These are phyloP conservation scores for Zoanthus sansibaricus DNA, from an alignment of 92 coral and sea anemone species.

Conservation along the genomic window DNA sequence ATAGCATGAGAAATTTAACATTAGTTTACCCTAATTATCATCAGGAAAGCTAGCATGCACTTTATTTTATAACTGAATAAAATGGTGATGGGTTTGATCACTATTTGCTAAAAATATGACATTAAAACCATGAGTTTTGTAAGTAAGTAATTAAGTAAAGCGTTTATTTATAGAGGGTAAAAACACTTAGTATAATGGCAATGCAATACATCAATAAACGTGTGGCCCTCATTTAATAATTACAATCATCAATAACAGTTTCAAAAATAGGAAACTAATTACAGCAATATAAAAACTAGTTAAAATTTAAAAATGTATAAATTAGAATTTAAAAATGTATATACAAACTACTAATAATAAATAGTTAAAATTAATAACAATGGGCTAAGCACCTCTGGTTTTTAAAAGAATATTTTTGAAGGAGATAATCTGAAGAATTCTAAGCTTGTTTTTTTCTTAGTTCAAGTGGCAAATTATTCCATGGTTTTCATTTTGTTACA, in stretches of 20 bases:
- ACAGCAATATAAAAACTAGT: not conserved
- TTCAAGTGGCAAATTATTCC: not conserved
- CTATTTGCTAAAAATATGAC: not conserved
- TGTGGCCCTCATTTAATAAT: not conserved
- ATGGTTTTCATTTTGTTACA: conserved; percentile 1
- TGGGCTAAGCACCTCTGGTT: not conserved
- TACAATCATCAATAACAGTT: not conserved
- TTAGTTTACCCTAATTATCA: not conserved
- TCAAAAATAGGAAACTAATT: not conserved
- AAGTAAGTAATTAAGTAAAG: not conserved
- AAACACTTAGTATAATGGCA: not conserved
- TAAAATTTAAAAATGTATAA: not conserved
- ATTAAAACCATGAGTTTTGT: not conserved
- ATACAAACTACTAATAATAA: no score
- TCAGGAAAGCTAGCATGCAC: not conserved
- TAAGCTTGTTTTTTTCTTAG: conserved; percentile 12
- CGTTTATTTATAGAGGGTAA: not conserved
- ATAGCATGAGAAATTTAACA: not conserved
- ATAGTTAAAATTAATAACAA: no score
- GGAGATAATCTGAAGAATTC: conserved; percentile 19
- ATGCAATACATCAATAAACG: not conserved
- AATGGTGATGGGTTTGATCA: not conserved
- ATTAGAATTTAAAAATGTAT: no score
- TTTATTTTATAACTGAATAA: not conserved
- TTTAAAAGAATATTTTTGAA: not conserved